Evolutionary conservation across 2,113 vertebrate species (phyloP).

Genomic region (Ovis aries): ARS-UI_Ramb_v3.0 NC_056069.1:53612501-53613000

Average conservation of each 20-base stretch:
- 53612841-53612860: neutral
- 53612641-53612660: neutral
- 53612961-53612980: neutral
- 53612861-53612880: neutral
- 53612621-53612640: neutral
- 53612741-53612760: neutral
- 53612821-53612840: neutral
- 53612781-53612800: neutral
- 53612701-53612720: neutral
- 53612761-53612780: neutral
- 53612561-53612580: neutral
- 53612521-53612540: neutral
- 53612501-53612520: neutral
- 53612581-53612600: neutral
- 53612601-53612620: neutral
- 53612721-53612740: neutral
- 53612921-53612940: neutral
- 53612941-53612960: neutral
- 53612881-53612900: neutral
- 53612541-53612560: neutral
- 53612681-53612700: neutral
- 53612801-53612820: neutral
- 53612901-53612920: neutral
- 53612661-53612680: neutral
- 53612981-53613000: conserved; percentile 3